These are phyloP conservation scores for Lycophotia porphyrea DNA, from an alignment of 2,888 invertebrate species.

Conservation along the genomic window DNA sequence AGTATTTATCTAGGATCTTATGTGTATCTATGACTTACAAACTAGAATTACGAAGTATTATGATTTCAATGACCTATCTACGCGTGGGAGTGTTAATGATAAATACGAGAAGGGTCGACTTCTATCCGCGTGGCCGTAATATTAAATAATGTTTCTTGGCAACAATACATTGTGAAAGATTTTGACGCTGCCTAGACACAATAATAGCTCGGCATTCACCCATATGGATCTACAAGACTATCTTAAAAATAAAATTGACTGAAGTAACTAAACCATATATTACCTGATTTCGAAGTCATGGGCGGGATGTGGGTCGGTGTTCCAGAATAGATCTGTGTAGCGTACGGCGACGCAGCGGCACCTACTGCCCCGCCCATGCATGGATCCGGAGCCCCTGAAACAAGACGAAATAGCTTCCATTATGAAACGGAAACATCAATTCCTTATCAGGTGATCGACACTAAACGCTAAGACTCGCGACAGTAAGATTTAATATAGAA, in stretches of 20 bases:
- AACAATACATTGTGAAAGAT: neutral
- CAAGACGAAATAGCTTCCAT: constrained; percentile 14
- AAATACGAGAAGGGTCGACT: neutral
- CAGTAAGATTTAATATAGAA: no score
- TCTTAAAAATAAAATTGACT: neutral
- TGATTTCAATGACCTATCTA: constrained; percentile 11
- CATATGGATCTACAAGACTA: neutral
- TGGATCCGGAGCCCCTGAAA: constrained; percentile 70
- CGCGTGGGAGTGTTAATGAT: neutral
- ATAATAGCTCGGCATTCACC: neutral
- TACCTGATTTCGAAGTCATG: constrained; percentile 78
- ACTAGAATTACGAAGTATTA: constrained; percentile 15
- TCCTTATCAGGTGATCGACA: neutral
- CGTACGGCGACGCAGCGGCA: constrained; percentile 79
- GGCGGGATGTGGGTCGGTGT: constrained; percentile 91
- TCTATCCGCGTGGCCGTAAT: neutral
- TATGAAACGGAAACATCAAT: neutral
- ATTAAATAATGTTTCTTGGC: neutral
- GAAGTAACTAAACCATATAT: neutral
- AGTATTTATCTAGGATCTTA: neutral
- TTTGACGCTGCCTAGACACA: neutral
- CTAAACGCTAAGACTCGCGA: neutral
- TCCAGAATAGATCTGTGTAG: constrained; percentile 91
- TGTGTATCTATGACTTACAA: neutral
- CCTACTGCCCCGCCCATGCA: constrained; percentile 70